Base-by-base conservation (phyloP, 2,113 vertebrate species). In the Oenanthe oenanthe region DNA sequence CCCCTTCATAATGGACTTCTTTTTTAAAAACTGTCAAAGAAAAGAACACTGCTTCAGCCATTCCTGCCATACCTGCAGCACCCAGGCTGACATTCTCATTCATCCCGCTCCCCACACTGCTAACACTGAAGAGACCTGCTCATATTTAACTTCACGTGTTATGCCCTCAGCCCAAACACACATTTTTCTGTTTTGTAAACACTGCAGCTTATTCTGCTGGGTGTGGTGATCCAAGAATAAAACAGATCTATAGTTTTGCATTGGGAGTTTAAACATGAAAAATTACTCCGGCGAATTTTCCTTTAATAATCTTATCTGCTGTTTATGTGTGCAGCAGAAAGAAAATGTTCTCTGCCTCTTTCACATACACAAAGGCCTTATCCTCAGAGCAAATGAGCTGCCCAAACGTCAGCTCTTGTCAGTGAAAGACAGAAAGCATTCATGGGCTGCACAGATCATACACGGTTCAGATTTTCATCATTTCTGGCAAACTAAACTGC, bases 71-170 rank as follows among this genome's bases (percentile, higher is more conserved):
- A 22, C 25, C 18, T 32, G 36, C 73, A 75, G 84, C 66, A 63
- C 24, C 32, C 48, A 17, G 32, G 31, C 60, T 21, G 57, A 34
- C 10, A 25, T 28, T 34, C 76, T 63, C 10, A 54, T 10, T 36
- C 31, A 10, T n/a, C 10, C 57, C 0, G 0, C 11, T n/a, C 47
- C 31, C 13, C 3, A 3, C 43, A 22, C 21, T 5, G 26, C 58
- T 75, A 76, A 50, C 47, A 26, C 29, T 45, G 7, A n/a, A 66
- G 67, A 88, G 34, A 80, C 9, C 22, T 21, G 32, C 54, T 38
- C 29, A 3, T 17, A 29, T 68, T 70, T 77, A 83, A 65, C 45
- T 38, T 62, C 62, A 81, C 0, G 0, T 43, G 32, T 68, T 73
- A 68, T 12, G 36, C 84, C 62, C 51, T 58, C 38, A 82, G 75